These are phyloP conservation scores for Lasioglossum figueresi DNA, from an alignment of 2,888 invertebrate genomes.

Conservation along the genomic window DNA sequence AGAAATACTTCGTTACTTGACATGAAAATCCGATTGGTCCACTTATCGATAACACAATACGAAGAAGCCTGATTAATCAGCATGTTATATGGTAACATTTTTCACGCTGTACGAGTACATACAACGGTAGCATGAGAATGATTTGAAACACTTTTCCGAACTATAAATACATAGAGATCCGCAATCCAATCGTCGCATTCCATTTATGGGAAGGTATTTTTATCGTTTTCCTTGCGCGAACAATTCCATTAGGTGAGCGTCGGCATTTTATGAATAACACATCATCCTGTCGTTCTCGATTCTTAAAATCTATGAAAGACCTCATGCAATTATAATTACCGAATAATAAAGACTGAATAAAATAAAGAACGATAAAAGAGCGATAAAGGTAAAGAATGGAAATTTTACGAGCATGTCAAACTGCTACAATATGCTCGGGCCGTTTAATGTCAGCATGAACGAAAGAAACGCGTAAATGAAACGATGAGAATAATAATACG, in stretches of 20 bases:
- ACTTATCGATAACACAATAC: too few species aligned
- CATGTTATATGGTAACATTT: too few species aligned
- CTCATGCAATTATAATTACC: not conserved
- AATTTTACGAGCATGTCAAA: too few species aligned
- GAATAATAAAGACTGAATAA: not conserved
- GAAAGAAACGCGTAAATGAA: not conserved
- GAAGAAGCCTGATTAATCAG: too few species aligned
- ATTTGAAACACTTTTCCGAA: not conserved
- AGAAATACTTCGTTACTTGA: too few species aligned
- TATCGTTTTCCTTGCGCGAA: not conserved
- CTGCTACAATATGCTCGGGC: too few species aligned
- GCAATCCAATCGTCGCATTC: not conserved
- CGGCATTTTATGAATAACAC: not conserved
- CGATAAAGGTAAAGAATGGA: too few species aligned
- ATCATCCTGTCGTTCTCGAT: not conserved
- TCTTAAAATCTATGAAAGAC: not conserved
- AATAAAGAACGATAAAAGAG: too few species aligned
- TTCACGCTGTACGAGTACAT: too few species aligned
- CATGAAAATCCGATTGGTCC: too few species aligned
- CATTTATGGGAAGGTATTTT: not conserved
- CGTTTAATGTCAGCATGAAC: too few species aligned
- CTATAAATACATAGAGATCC: not conserved
- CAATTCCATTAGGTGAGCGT: not conserved
- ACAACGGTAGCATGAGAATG: not conserved
- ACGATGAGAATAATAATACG: not conserved